Base-by-base conservation (phyloP, 2,888 invertebrate species). In the Cantharis flavilabris region DNA sequence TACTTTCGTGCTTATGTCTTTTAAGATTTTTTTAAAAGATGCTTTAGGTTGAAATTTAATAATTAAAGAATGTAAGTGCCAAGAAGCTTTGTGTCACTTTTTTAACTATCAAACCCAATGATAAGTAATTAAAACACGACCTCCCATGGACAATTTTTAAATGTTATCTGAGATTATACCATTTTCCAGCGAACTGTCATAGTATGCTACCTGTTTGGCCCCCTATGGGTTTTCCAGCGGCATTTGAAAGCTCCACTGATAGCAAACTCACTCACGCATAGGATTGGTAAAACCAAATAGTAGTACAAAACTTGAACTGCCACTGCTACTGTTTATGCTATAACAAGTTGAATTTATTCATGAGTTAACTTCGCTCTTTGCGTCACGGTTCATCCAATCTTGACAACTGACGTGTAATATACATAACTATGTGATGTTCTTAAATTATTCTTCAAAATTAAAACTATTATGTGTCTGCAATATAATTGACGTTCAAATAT, bases 241-340 rank as follows among this genome's bases (percentile, higher is more conserved):
- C 78, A 71, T 75, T 69, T 74, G 74, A 80, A 79, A 78, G 80
- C 79, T 80, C 81, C 77, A 82, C 81, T 81, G 82, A 81, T 80
- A 82, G 78, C 78, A 70, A 77, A 79, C 62, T 77, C 81, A 70
- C 76, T 82, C 82, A 82, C 82, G 81, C 82, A 82, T 79, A 73
- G 77, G 80, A 81, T 81, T 80, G 79, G 80, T 79, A 77, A 79
- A 80, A 82, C 79, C 81, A 81, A 82, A 67, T 67, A 67, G 65
- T 82, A 81, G 79, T 81, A 80, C 76, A 80, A 81, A 80, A 81
- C 74, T 77, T 75, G 73, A 74, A 71, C 81, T 80, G 77, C 81
- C 78, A 76, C 79, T 80, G 81, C 81, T 81, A 81, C 81, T 79
- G 81, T 81, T 79, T 78, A 71, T 76, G 63, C 65, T 64, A 69